Evolutionary conservation across 2,113 vertebrate species (phyloP).

Genomic region (Hucho hucho): DNA sequence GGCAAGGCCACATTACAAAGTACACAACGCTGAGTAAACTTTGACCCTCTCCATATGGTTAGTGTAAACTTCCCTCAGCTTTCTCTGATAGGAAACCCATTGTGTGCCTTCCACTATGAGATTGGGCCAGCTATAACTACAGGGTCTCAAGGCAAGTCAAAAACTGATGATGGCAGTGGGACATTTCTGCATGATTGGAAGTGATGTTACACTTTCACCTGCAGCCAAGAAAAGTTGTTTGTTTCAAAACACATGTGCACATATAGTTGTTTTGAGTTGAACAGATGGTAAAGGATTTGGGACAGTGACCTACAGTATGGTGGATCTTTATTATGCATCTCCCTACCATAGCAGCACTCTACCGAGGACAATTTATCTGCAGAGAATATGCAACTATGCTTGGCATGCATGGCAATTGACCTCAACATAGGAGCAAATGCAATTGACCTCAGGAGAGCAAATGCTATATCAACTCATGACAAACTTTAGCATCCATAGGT

Average conservation of each 20-base stretch:
- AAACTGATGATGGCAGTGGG: background rate
- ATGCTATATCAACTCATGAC: no score
- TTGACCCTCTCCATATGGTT: conserved; percentile 34
- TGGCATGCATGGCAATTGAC: no score
- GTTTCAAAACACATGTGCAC: background rate
- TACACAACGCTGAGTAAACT: conserved; percentile 25
- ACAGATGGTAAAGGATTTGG: conserved; percentile 4
- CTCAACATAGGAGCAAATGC: no score
- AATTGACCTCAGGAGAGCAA: no score
- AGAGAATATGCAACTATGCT: no score
- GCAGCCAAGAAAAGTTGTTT: conserved; percentile 1
- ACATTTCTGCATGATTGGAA: background rate
- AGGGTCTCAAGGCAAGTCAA: background rate
- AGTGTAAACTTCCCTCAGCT: conserved; percentile 19
- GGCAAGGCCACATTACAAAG: conserved; percentile 17
- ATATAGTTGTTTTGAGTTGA: background rate
- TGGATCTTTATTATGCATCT: no score
- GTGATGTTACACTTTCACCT: background rate
- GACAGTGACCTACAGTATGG: no score
- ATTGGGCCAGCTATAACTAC: conserved; percentile 7
- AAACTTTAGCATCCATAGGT: no score
- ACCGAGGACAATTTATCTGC: no score
- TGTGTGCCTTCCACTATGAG: conserved; percentile 16
- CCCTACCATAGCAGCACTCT: no score
- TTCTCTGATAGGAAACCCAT: conserved; percentile 30